Conservation (phyloP, 2,888 invertebrate genomes). For the Neuroscelio doddi region DNA sequence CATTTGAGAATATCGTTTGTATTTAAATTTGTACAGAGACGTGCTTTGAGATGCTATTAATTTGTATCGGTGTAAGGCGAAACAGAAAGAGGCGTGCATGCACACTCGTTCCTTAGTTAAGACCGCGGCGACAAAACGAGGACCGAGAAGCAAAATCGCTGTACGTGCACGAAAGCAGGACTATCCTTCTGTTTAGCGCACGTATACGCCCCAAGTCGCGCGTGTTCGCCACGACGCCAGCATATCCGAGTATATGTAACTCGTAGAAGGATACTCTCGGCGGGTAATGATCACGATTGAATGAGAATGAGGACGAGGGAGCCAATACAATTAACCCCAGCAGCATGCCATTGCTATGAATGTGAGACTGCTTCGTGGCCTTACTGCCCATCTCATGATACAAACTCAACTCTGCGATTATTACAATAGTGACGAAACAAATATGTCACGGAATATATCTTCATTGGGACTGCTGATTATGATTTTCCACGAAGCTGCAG, state of each 20-base stretch:
- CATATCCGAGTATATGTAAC: conserved; percentile 52
- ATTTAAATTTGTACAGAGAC: conserved; percentile 3
- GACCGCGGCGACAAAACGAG: conserved; percentile 46
- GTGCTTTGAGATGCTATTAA: conserved; percentile 52
- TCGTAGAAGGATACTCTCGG: conserved; percentile 64
- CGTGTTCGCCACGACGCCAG: conserved; percentile 8
- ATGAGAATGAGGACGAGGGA: conserved; percentile 68
- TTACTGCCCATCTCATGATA: no score
- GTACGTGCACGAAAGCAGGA: conserved; percentile 9
- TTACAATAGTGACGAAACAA: no score
- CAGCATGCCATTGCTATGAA: background rate
- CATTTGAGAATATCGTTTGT: no score
- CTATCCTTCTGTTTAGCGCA: conserved; percentile 28
- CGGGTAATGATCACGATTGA: conserved; percentile 68
- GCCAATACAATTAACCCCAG: conserved; percentile 66
- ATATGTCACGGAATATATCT: no score
- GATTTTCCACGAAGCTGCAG: no score
- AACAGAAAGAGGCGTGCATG: conserved; percentile 52
- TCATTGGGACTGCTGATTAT: no score
- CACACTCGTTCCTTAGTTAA: conserved; percentile 54
- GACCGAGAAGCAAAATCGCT: conserved; percentile 25
- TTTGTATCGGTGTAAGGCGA: conserved; percentile 57
- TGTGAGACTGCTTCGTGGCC: no score
- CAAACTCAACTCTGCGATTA: no score
- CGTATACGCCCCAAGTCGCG: conserved; percentile 1